These are phyloP conservation scores for Lepidurus couesii DNA, from an alignment of 1,140 invertebrate species.

Conservation along the genomic window DNA sequence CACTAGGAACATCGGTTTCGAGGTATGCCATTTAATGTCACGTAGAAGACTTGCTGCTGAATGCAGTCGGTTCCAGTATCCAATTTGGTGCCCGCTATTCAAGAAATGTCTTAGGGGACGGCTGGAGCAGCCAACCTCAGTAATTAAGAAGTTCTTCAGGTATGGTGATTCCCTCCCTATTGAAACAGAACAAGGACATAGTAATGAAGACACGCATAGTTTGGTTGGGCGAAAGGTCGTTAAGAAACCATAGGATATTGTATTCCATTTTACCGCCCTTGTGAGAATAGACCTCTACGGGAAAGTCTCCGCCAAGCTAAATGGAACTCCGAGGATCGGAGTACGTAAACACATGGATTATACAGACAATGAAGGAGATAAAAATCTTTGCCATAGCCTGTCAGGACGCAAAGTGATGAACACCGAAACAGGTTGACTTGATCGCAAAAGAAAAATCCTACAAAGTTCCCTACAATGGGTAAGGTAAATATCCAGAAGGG, in stretches of 20 bases:
- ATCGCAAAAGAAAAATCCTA: constrained; percentile 19
- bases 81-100: too few species aligned
- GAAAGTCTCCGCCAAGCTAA: background rate
- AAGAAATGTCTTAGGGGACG: too few species aligned
- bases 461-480: background rate
- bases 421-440: background rate
- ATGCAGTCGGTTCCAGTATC: too few species aligned
- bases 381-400: background rate
- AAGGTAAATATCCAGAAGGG: constrained; percentile 4
- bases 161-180: too few species aligned
- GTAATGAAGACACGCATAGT: background rate
- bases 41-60: too few species aligned
- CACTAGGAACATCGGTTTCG: too few species aligned
- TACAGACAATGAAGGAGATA: constrained; percentile 9
- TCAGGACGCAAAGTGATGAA: background rate
- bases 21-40: too few species aligned
- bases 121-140: too few species aligned
- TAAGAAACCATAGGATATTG: background rate
- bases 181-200: background rate
- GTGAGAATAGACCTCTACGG: background rate
- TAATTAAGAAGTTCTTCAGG: too few species aligned
- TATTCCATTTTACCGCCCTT: background rate
- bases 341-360: background rate
- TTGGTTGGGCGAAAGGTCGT: background rate
- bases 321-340: background rate